Conservation (phyloP, 2,113 vertebrate genomes). For the Emydura subglobosa region DNA sequence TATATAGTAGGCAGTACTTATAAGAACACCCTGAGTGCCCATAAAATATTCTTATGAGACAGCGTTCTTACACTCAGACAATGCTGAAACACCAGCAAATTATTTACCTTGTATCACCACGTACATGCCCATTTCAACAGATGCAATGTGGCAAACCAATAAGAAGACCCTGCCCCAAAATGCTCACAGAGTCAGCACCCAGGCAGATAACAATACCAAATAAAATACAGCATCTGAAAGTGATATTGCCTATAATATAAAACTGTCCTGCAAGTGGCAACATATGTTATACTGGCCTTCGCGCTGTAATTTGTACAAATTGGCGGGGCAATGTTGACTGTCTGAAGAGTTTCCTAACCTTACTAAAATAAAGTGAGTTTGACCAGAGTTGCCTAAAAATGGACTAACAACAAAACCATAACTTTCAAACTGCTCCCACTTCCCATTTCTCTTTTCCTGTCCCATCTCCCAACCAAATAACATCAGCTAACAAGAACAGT, state of each 20-base stretch:
- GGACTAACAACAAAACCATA: not conserved
- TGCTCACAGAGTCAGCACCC: not conserved
- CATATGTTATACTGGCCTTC: not conserved
- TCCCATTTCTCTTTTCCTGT: not conserved
- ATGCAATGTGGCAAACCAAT: not conserved
- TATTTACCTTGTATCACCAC: not conserved
- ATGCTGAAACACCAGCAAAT: accelerated
- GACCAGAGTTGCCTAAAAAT: not conserved
- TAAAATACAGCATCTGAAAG: not conserved
- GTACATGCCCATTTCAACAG: not conserved
- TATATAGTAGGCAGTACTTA: not conserved
- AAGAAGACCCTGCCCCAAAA: not conserved
- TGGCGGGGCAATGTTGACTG: not conserved
- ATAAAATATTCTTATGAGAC: not conserved
- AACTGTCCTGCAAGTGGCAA: not conserved
- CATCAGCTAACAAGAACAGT: not conserved
- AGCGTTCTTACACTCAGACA: not conserved
- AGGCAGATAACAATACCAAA: not conserved
- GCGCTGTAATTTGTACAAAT: not conserved
- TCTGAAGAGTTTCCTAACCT: not conserved
- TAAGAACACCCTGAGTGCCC: not conserved
- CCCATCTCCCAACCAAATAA: not conserved
- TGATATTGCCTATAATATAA: not conserved
- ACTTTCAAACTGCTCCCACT: not conserved
- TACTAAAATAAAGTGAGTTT: not conserved